These are phyloP conservation scores for Muscicapa adusta DNA, from an alignment of 2,113 vertebrate species.

Conservation along the genomic window DNA sequence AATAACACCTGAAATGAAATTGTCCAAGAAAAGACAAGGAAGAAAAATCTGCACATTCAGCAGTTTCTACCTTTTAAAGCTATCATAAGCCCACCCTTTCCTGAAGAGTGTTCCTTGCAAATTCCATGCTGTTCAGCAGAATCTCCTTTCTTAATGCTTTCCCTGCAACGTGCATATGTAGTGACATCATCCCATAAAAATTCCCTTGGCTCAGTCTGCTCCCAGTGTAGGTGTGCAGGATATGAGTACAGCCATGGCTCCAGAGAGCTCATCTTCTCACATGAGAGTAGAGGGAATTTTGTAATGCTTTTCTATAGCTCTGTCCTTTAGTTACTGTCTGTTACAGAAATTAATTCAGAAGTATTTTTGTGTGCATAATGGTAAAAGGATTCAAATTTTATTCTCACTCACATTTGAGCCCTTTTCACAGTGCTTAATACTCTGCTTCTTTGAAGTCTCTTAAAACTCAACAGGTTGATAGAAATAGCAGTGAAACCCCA, in stretches of 20 bases:
- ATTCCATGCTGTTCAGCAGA: not conserved
- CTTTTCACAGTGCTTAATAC: not conserved
- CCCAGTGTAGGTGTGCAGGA: not conserved
- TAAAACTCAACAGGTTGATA: not conserved
- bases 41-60: not conserved
- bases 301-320: not conserved
- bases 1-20: not conserved
- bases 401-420: not conserved
- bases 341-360: not conserved
- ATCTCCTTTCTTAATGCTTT: not conserved
- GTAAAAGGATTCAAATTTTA: not conserved
- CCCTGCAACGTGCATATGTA: not conserved
- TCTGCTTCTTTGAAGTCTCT: not conserved
- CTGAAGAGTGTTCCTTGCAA: not conserved
- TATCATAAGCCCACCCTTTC: not conserved
- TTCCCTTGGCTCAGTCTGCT: not conserved
- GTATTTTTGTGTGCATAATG: not conserved
- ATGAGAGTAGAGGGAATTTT: not conserved
- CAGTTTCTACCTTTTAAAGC: not conserved
- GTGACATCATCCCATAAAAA: not conserved
- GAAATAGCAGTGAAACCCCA: not conserved
- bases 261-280: not conserved
- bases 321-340: not conserved
- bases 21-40: not conserved
- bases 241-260: accelerated